Conservation (phyloP, 37 sponge, comb jelly and placozoan species). For the Geodia barretti region DNA sequence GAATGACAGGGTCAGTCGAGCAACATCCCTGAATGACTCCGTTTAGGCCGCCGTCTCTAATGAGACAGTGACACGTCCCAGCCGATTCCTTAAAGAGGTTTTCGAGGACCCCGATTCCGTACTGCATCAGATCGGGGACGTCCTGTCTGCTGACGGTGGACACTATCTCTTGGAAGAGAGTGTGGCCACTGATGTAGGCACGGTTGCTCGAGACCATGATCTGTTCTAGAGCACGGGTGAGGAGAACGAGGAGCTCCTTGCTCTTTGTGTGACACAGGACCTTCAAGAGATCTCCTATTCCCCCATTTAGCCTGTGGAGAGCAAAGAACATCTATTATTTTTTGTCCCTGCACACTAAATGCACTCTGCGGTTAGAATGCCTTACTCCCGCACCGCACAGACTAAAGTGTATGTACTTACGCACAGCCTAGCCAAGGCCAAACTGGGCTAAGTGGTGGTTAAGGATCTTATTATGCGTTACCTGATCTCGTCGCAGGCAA, state of each 20-base stretch:
- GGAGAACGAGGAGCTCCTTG: not conserved
- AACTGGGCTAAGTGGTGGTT: too few species aligned
- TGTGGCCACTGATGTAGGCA: slow-evolving; percentile 26
- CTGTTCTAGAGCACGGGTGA: slow-evolving; percentile 31
- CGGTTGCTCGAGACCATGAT: slow-evolving; percentile 48
- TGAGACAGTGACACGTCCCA: slow-evolving; percentile 20
- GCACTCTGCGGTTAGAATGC: too few species aligned
- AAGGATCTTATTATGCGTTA: too few species aligned
- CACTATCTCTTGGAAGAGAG: slow-evolving; percentile 12
- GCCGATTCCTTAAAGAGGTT: slow-evolving; percentile 56
- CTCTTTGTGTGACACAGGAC: not conserved
- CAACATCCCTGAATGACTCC: slow-evolving; percentile 34
- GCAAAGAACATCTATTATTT: not conserved
- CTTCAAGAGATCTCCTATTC: slow-evolving; percentile 13
- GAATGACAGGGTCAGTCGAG: slow-evolving; percentile 4
- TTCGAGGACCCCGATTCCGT: slow-evolving; percentile 43
- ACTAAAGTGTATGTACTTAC: too few species aligned
- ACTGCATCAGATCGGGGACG: slow-evolving; percentile 4
- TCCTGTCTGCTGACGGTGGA: not conserved
- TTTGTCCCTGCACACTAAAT: too few species aligned
- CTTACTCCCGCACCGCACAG: too few species aligned
- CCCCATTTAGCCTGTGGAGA: slow-evolving; percentile 21
- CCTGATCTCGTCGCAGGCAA: slow-evolving; percentile 44
- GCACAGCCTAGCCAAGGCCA: too few species aligned
- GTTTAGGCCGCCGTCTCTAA: slow-evolving; percentile 26